phyloP scores from a whole-genome alignment of 2,888 invertebrate species.

The Nymphalis c-album region DNA sequence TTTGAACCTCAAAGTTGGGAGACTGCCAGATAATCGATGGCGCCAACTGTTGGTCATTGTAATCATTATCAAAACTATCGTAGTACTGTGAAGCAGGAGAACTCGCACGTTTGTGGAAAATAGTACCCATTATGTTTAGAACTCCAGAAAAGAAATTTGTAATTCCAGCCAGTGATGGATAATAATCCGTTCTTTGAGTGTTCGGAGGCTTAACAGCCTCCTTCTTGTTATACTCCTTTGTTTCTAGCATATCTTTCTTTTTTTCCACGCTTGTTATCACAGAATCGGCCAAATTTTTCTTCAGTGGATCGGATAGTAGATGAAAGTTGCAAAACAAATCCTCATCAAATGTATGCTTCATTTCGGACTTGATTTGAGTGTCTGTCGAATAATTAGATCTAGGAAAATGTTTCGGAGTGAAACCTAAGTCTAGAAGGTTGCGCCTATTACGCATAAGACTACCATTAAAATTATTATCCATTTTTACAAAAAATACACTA shows the following conservation, averaged over 20 bases:
- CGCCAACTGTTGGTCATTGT: constrained; percentile 50
- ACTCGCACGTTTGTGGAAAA: constrained; percentile 58
- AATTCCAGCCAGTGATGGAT: constrained; percentile 55
- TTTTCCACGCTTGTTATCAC: constrained; percentile 49
- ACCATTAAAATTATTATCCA: constrained; percentile 57
- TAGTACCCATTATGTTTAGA: constrained; percentile 60
- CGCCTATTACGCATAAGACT: constrained; percentile 58
- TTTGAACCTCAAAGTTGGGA: constrained; percentile 61
- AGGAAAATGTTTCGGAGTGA: constrained; percentile 54
- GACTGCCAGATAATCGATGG: constrained; percentile 55
- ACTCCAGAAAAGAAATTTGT: constrained; percentile 64
- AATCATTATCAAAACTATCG: constrained; percentile 53
- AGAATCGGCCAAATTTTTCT: constrained; percentile 70
- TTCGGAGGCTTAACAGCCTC: constrained; percentile 34
- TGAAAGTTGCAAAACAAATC: constrained; percentile 58
- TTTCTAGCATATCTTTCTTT: constrained; percentile 38
- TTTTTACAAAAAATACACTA: constrained; percentile 48
- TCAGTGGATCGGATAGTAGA: constrained; percentile 63
- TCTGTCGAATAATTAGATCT: constrained; percentile 62
- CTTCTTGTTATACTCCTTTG: constrained; percentile 32
- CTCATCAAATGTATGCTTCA: constrained; percentile 56
- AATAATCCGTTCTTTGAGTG: constrained; percentile 43
- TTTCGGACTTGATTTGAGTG: constrained; percentile 49
- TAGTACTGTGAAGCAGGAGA: constrained; percentile 51
- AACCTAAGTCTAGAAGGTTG: constrained; percentile 47